A percentile compares a stretch with the other conserved stretches of the same genome.
These are phyloP conservation scores for Chiloscyllium plagiosum DNA, from an alignment of 2,113 vertebrate species.

Conservation along the genomic window DNA sequence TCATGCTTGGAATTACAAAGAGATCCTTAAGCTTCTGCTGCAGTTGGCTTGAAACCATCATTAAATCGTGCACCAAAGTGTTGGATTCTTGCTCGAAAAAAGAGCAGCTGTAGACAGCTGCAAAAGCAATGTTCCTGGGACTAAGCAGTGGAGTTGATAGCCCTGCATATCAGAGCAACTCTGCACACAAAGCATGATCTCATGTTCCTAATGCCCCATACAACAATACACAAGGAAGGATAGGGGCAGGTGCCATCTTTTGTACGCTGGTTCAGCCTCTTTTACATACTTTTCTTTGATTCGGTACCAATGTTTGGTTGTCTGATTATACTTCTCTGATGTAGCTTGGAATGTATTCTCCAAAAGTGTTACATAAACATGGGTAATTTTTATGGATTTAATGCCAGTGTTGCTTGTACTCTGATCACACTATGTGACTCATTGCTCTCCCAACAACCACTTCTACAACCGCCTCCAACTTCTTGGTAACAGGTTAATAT, in stretches of 20 bases:
- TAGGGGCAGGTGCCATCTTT: neutral
- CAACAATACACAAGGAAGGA: neutral
- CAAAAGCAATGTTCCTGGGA: neutral
- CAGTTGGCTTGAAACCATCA: neutral
- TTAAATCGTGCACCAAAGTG: neutral
- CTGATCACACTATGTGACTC: neutral
- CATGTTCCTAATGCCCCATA: neutral
- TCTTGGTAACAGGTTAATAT: neutral
- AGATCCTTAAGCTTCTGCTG: neutral
- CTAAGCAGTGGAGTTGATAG: neutral
- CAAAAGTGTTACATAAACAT: neutral
- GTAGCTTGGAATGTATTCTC: neutral
- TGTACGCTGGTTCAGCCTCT: neutral
- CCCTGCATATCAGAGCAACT: neutral
- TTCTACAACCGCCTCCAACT: neutral
- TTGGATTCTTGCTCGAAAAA: conserved; percentile 8
- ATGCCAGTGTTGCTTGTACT: neutral
- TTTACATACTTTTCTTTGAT: neutral
- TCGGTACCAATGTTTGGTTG: neutral
- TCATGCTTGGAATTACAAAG: neutral
- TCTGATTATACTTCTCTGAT: neutral
- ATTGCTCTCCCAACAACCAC: neutral
- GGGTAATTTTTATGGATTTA: neutral
- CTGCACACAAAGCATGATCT: neutral
- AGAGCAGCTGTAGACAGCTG: neutral